These are phyloP conservation scores for Drosophila rhopaloa DNA, from an alignment of 1,140 invertebrate genomes.

Conservation along the genomic window DNA sequence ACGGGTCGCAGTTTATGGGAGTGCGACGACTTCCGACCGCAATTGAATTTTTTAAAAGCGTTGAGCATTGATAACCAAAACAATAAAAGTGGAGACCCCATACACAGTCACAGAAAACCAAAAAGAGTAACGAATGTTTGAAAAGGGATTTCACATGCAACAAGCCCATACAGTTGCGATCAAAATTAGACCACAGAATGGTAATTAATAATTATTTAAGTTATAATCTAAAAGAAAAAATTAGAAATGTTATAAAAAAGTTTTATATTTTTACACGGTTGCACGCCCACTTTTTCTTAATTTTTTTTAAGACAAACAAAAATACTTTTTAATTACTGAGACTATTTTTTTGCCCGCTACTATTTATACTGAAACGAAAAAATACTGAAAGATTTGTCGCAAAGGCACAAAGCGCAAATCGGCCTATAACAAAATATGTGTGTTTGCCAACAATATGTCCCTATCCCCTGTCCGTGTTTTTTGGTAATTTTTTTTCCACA, in stretches of 20 bases:
- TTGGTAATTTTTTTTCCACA: conserved; percentile 7
- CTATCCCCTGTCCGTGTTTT: conserved; percentile 23
- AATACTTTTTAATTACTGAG: too few relatives aligned
- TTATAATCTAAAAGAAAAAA: too few relatives aligned
- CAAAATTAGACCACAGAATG: background rate
- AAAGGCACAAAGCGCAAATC: conserved; percentile 60
- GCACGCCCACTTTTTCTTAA: too few relatives aligned
- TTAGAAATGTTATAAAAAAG: conserved; percentile 3
- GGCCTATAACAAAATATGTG: conserved; percentile 75
- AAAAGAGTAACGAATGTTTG: conserved; percentile 69
- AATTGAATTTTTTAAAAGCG: conserved; percentile 83
- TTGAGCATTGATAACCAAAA: conserved; percentile 83
- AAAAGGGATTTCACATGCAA: conserved; percentile 79
- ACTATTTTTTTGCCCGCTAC: background rate
- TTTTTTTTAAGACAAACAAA: too few relatives aligned
- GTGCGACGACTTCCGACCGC: conserved; percentile 81
- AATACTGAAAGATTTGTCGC: conserved; percentile 29
- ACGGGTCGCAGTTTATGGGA: conserved; percentile 71
- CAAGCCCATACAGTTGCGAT: conserved; percentile 38
- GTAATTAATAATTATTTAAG: too few relatives aligned
- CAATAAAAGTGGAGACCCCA: conserved; percentile 68
- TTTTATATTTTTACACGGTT: too few relatives aligned
- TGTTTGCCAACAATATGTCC: conserved; percentile 32
- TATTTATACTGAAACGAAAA: background rate
- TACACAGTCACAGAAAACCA: conserved; percentile 3